Percentiles rank a stretch among this genome's conserved stretches.
These are phyloP conservation scores for Habropoda laboriosa DNA, from an alignment of 1,140 invertebrate genomes.

Conservation along the genomic window DNA sequence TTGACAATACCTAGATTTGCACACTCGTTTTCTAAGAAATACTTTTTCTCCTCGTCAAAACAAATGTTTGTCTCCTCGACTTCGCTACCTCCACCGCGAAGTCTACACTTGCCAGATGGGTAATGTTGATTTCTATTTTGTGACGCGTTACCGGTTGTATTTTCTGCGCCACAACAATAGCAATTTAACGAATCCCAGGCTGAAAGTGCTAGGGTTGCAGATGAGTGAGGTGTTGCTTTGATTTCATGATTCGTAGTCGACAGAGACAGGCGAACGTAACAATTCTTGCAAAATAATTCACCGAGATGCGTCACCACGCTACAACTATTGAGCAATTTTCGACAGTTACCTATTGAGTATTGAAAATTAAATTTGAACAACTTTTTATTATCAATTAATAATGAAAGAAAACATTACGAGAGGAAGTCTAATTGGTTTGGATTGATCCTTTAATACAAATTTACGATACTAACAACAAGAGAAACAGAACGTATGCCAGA, in stretches of 20 bases:
- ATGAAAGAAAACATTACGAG: slow-evolving; percentile 11
- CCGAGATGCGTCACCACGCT: slow-evolving; percentile 72
- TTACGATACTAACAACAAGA: slow-evolving; percentile 75
- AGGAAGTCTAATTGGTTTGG: neutral
- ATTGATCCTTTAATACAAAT: neutral
- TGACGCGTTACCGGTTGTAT: slow-evolving; percentile 22
- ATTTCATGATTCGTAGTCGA: slow-evolving; percentile 24
- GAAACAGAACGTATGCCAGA: slow-evolving; percentile 80
- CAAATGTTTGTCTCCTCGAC: slow-evolving; percentile 31
- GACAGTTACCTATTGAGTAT: slow-evolving; percentile 71
- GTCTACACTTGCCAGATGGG: slow-evolving; percentile 45
- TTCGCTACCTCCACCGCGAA: slow-evolving; percentile 58
- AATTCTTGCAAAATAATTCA: slow-evolving; percentile 76
- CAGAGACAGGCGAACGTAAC: slow-evolving; percentile 52
- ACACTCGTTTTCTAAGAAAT: slow-evolving; percentile 29
- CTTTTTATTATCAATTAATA: neutral
- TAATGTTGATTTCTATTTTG: slow-evolving; percentile 36
- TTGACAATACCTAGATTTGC: slow-evolving; percentile 28
- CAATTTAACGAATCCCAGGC: slow-evolving; percentile 30
- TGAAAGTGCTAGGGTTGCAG: slow-evolving; percentile 12
- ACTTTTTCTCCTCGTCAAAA: slow-evolving; percentile 9
- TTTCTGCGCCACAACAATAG: neutral
- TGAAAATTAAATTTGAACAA: neutral
- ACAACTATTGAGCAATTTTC: slow-evolving; percentile 71
- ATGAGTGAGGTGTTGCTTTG: neutral